Percentiles rank a stretch among this genome's conserved stretches.
phyloP scores from a whole-genome alignment of 2,888 invertebrate species.

The Pomacea canaliculata region DNA sequence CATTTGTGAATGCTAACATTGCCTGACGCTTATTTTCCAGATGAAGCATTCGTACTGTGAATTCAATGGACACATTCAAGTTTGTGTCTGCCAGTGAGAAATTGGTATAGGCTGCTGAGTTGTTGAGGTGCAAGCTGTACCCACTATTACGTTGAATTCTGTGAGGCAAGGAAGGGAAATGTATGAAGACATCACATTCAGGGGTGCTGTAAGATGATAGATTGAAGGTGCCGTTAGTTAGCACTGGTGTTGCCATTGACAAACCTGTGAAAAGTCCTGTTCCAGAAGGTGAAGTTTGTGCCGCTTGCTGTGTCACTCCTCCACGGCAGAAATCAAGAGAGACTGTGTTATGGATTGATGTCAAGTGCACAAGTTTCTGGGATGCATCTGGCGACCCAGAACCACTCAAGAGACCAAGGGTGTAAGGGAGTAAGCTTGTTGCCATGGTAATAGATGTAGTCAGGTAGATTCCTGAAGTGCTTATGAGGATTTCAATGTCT shows the following conservation, averaged over 20 bases:
- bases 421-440: conserved; percentile 21
- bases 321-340: conserved; percentile 36
- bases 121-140: conserved; percentile 42
- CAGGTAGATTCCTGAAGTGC: conserved; percentile 40
- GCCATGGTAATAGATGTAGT: conserved; percentile 15
- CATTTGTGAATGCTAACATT: conserved; percentile 43
- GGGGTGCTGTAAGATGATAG: conserved; percentile 33
- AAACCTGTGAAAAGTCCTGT: conserved; percentile 23
- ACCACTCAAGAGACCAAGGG: conserved; percentile 46
- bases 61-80: conserved; percentile 41
- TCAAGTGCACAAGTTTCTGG: conserved; percentile 34
- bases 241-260: conserved; percentile 27
- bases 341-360: conserved; percentile 23
- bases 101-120: conserved; percentile 36
- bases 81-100: conserved; percentile 28
- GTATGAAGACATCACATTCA: conserved; percentile 42
- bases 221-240: conserved; percentile 23
- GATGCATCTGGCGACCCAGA: conserved; percentile 17
- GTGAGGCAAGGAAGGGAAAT: conserved; percentile 37
- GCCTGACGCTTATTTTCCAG: conserved; percentile 32
- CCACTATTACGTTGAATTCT: conserved; percentile 42
- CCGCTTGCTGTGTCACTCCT: conserved; percentile 11
- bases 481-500: conserved; percentile 33
- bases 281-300: conserved; percentile 24
- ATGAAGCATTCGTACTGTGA: conserved; percentile 39